phyloP scores from a whole-genome alignment of 2,797 vertebrate species.

The Clarias pachynema region DNA sequence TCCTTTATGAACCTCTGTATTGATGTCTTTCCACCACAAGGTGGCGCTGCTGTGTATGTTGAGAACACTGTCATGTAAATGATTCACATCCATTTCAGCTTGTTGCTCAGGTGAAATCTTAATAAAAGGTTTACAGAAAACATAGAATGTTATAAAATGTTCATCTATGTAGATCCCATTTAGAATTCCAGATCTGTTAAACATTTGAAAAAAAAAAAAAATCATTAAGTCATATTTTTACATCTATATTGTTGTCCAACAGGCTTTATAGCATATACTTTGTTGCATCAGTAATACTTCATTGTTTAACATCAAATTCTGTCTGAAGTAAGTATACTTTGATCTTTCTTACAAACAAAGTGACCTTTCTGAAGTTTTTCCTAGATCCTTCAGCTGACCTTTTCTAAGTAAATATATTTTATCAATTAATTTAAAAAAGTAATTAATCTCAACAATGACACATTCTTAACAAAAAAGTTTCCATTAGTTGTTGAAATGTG shows the following conservation, averaged over 20 bases:
- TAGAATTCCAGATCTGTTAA: background rate
- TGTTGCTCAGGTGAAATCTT: background rate
- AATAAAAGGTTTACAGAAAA: background rate
- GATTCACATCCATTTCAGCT: background rate
- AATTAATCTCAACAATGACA: too few relatives aligned
- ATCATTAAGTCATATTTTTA: background rate
- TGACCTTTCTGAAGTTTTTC: background rate
- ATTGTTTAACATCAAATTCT: background rate
- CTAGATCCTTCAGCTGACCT: background rate
- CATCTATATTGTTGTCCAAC: background rate
- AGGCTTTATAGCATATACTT: background rate
- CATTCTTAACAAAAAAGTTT: too few relatives aligned
- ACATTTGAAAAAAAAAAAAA: background rate
- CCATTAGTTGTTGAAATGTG: background rate
- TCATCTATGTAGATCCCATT: background rate
- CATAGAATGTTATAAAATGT: background rate
- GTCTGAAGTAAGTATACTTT: background rate
- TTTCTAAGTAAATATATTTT: background rate
- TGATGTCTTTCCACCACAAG: background rate
- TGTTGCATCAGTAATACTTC: background rate
- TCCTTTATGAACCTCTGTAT: background rate
- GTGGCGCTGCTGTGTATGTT: background rate
- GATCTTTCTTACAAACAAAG: background rate
- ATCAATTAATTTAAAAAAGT: too few relatives aligned
- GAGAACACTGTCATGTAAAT: too few relatives aligned